Base-by-base conservation (phyloP, 2,888 invertebrate genomes). In the Scrobipalpa costella region DNA sequence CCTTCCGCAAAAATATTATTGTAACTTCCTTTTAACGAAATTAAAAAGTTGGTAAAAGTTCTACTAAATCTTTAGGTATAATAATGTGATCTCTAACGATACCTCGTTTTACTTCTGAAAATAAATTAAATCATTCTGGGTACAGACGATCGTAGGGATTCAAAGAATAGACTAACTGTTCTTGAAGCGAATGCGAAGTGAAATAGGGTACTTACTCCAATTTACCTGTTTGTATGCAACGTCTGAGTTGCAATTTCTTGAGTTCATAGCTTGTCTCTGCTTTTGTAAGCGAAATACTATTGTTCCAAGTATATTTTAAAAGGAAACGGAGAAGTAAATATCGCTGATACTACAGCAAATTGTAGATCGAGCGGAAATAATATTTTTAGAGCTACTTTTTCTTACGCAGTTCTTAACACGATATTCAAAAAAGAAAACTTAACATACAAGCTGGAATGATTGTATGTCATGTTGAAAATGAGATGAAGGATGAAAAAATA, bases 221-320 rank as follows among this genome's bases (percentile, higher is more conserved):
- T 64, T 61, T 61, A 64, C 64, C 64, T 61, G 64, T 60, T 63
- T 60, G 60, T 61, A 64, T 64, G 64, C 64, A 64, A 27, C 64
- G 60, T 15, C 33, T 60, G 15, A n/a, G 55, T 40, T 57, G 57
- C 61, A 61, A 57, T 64, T 64, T 61, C 64, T 57, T 44, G 61
- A 57, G 61, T 62, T 50, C 36, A 36, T 50, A 58, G 50, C 57
- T 62, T 49, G 55, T 60, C 47, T 62, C n/a, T 13, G 36, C 61
- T 63, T 60, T 63, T 55, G 60, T 59, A 21, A 38, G 50, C 11
- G 17, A 49, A 47, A 60, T 5, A 33, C n/a, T 17, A n/a, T 60
- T 33, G n/a, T 13, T 17, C 3, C 47, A 27, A 44, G 27, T 47
- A 40, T 49, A 59, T 21, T 44, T 44, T 27, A 27, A 59, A 59